Base-by-base conservation (phyloP, 2,888 invertebrate genomes). In the Ommatoiulus sabulosus region DNA sequence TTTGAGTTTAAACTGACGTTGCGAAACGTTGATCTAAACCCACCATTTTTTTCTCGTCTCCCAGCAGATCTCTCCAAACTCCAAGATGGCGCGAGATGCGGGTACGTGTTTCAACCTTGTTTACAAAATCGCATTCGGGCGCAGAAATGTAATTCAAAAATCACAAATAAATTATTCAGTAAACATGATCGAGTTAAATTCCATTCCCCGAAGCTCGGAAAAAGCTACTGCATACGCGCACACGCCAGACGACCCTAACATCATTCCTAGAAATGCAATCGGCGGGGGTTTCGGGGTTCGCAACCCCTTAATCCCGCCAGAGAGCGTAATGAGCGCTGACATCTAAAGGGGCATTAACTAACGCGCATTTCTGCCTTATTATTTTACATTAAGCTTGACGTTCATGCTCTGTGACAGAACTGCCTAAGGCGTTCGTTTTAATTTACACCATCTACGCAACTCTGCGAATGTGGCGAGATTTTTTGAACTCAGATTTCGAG, bases 141-240 rank as follows among this genome's bases (percentile, higher is more conserved):
- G 72, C 24, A 72, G 72, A 72, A 72, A 72, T 72, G 72, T 72
- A 72, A 72, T 72, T 72, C 72, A 24, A 24, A 72, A 72, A 72
- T 72, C 72, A 72, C 72, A 72, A 72, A 72, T 72, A 72, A 72
- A 72, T 72, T 72, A 72, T 72, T 72, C 72, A 72, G 24, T 24
- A 72, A 72, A 72, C 72, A 72, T 72, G 7, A 72, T 72, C 72
- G 72, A 72, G 72, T 72, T 72, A 72, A 72, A 24, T 8, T 72
- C 10, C 72, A 72, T 24, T 72, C 72, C 72, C 24, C 7, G 24
- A 24, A 24, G 72, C 72, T 20, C 6, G 0, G n/a, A 63, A 20
- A n/a, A n/a, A 63, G 63, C 63, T 20, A 20, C n/a, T 3, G n/a
- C n/a, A n/a, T 35, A 63, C 4, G 63, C n/a, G 0, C 63, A 63